Base-by-base conservation (phyloP, 53 echinoderm and acorn worm species). In the Holothuria scabra region DNA sequence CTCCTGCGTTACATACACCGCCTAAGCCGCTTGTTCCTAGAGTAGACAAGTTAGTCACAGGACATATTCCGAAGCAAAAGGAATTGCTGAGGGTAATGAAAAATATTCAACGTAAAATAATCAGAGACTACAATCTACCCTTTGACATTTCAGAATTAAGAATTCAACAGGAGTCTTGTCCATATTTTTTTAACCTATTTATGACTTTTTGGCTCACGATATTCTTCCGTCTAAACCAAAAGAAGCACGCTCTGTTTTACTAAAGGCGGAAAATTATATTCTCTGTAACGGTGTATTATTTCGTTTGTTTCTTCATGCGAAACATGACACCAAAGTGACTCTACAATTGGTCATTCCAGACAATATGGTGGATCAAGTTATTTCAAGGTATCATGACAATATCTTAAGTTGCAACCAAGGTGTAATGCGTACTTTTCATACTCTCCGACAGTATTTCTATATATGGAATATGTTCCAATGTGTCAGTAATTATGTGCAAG, bases 71-170 rank as follows among this genome's bases (percentile, higher is more conserved):
- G 6, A 88, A 83, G 60, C 88, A 88, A 63, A 56, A 35, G 35
- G 88, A 88, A 10, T 65, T 88, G 14, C 68, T 83, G 35, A 82
- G 44, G 28, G 46, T 83, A 4, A 83, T 58, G 37, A 81, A 83
- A 46, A 60, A 67, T 2, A 88, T 88, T 3, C 81, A 80, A 22
- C 59, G 88, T 19, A 88, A 88, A 41, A 88, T 88, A 34, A 88
- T 88, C 23, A 83, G 88, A 49, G 88, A 88, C 67, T 88, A 88
- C 31, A 88, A 88, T 25, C 58, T 83, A 8, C 83, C 88, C 2
- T 12, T 88, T 48, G 88, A 5, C 25, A 8, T 25, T 21, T 30
- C n/a, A 67, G 46, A 84, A 23, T 38, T 35, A 24, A 8, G 49
- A 37, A 66, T 67, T 41, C 60, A 67, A 21, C 67, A 84, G 46